Conservation (phyloP, 2,113 vertebrate species). For the Sus scrofa region T2T-Sscrofa CM000814.6:139699001-139699500, state of each 20-base stretch:
- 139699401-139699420: background rate
- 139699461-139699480: background rate
- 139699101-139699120: background rate
- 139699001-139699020: background rate
- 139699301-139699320: background rate
- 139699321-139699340: background rate
- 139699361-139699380: background rate
- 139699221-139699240: background rate
- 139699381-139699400: background rate
- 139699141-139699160: too few species aligned
- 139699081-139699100: background rate
- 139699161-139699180: fast-evolving
- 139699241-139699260: background rate
- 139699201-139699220: background rate
- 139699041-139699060: background rate
- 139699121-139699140: background rate
- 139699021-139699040: background rate
- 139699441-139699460: background rate
- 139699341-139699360: background rate
- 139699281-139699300: background rate
- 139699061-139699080: background rate
- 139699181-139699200: background rate
- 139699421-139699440: background rate
- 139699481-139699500: background rate
- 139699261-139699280: background rate